These are phyloP conservation scores for Trachops cirrhosus DNA, from an alignment of 2,797 vertebrate species.

Conservation along the genomic window DNA sequence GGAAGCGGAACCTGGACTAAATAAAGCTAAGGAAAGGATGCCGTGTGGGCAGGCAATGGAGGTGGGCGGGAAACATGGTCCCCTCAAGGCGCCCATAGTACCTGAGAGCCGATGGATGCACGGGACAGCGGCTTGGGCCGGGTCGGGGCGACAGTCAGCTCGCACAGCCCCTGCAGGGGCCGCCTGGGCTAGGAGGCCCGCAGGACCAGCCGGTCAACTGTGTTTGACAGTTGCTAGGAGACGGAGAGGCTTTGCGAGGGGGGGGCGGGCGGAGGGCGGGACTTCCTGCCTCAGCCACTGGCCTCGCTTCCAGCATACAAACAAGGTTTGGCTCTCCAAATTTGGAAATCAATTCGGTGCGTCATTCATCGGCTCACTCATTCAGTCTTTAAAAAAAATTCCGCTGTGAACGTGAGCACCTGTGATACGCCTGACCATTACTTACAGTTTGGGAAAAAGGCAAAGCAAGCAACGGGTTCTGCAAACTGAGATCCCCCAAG, in stretches of 20 bases:
- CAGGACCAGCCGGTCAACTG: accelerated
- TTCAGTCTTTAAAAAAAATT: neutral
- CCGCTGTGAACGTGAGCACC: neutral
- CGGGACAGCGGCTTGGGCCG: neutral
- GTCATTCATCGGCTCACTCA: neutral
- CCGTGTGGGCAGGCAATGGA: accelerated
- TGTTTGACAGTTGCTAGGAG: slow-evolving; percentile 50
- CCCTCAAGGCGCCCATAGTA: neutral
- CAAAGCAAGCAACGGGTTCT: neutral
- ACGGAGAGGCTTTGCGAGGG: neutral
- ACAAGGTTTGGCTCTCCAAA: no score
- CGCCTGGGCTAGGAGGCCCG: accelerated
- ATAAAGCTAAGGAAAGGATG: neutral
- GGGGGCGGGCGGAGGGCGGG: neutral
- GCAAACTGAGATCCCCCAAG: neutral
- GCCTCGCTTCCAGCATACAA: neutral
- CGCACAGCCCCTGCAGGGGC: accelerated
- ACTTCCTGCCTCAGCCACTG: neutral
- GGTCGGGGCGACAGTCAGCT: no score
- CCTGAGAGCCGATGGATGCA: neutral
- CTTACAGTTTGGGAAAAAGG: neutral
- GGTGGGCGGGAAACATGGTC: no score
- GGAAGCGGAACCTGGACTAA: neutral
- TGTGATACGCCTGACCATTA: neutral
- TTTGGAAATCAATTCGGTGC: neutral